Conservation (phyloP, 2,797 vertebrate genomes). For the Lithobates sylvaticus region DNA sequence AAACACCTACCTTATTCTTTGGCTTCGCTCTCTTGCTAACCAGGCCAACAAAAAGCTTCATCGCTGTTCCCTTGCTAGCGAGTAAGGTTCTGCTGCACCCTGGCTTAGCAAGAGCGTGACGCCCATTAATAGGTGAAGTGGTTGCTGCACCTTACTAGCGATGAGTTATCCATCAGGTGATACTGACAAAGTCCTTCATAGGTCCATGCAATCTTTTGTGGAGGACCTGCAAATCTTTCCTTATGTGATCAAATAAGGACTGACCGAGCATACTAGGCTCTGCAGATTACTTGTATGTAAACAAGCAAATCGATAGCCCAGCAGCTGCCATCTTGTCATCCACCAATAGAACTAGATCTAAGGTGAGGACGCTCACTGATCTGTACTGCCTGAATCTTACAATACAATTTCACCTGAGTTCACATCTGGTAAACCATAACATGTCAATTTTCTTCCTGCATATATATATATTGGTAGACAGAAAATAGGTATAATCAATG, state of each 20-base stretch:
- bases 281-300: background rate
- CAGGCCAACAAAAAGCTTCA: background rate
- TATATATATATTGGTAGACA: constrained; percentile 27
- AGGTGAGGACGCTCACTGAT: background rate
- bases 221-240: background rate
- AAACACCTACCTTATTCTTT: too few species aligned
- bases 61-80: background rate
- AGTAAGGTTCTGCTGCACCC: background rate
- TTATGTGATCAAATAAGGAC: too few species aligned
- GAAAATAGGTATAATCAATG: constrained; percentile 33
- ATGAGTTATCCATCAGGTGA: background rate
- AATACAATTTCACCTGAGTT: background rate
- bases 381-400: background rate
- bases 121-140: background rate
- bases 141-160: background rate
- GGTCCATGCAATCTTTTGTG: background rate
- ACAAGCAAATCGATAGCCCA: too few species aligned
- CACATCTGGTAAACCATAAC: background rate
- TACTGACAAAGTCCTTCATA: background rate
- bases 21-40: too few species aligned
- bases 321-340: background rate
- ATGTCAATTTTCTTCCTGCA: background rate
- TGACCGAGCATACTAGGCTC: background rate
- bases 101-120: background rate
- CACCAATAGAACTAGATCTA: background rate